Percentiles rank a stretch among this genome's conserved stretches.
Evolutionary conservation across 2,888 invertebrate species (phyloP).

Genomic region (Zygaena filipendulae): DNA sequence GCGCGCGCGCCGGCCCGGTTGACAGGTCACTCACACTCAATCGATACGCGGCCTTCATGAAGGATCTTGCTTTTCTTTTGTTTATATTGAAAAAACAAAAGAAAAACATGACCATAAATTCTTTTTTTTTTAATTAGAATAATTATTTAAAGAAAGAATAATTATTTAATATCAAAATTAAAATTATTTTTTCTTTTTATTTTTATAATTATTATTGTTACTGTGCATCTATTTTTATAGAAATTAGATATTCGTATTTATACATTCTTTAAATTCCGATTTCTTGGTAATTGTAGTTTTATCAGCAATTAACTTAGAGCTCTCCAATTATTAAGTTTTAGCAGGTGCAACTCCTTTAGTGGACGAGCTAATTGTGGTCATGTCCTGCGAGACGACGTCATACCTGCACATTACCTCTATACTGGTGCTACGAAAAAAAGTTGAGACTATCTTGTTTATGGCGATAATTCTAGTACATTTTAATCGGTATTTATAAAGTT

Average conservation of each 20-base stretch:
- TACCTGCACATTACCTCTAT: slow-evolving; percentile 45
- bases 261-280: too few relatives aligned
- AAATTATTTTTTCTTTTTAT: too few relatives aligned
- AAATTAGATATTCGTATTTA: too few relatives aligned
- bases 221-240: too few relatives aligned
- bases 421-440: slow-evolving; percentile 32
- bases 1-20: slow-evolving; percentile 22
- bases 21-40: slow-evolving; percentile 50
- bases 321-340: slow-evolving; percentile 39
- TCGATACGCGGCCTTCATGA: slow-evolving; percentile 45
- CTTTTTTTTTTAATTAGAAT: too few relatives aligned
- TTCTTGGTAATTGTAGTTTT: too few relatives aligned
- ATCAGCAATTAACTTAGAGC: slow-evolving; percentile 37
- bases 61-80: slow-evolving; percentile 36
- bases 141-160: too few relatives aligned
- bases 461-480: slow-evolving; percentile 34
- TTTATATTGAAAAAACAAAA: slow-evolving; percentile 22
- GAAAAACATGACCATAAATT: too few relatives aligned
- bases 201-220: too few relatives aligned
- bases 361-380: slow-evolving; percentile 40
- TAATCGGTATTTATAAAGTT: slow-evolving; percentile 6
- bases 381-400: slow-evolving; percentile 28
- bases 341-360: slow-evolving; percentile 52
- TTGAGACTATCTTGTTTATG: slow-evolving; percentile 27
- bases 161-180: too few relatives aligned